Evolutionary conservation across 2,113 vertebrate genomes (phyloP), one percentile per base, ranked within the genome.

Genomic region (Amphilophus citrinellus): DNA sequence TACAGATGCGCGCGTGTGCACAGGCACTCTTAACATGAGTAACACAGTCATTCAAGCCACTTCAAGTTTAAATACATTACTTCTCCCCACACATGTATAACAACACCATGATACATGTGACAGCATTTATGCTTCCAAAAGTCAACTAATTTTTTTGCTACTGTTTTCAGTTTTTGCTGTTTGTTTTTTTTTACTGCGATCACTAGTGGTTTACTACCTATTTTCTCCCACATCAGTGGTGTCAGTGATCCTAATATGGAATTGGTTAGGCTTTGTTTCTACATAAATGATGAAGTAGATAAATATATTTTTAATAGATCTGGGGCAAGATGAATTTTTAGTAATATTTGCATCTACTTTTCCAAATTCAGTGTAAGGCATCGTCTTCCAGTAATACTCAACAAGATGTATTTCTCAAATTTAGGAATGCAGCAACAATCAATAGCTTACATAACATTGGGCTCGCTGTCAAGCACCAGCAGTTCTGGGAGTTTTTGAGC

Each of bases 371-470:
- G 10, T n/a, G 59, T 35, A 80, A 79, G 66, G 14, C 24, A 30
- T 22, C 2, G 3, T 59, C 20, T 63, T 32, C 27, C 17, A 77
- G 2, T 44, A 37, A 47, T 18, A 50, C 6, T 68, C 24, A 60
- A 44, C 10, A 37, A 84, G 15, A 82, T 81, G 27, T 63, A 42
- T 61, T 61, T 60, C 15, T 87, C 30, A 78, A 68, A 35, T 84
- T 68, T 62, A 47, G 13, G 68, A 82, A 83, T 35, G 42, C 9
- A 20, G 15, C 10, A 44, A 50, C 17, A 15, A 76, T 79, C 56
- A 61, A 79, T 79, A 47, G 17, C 61, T 61, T 65, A 62, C 50
- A 59, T 59, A 77, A 77, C 20, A 32, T 24, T 1, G 44, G 63
- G 53, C 65, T 39, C 20, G 50, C 27, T 62, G 68, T 77, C 76